Evolutionary conservation across 1,140 invertebrate species (phyloP), one percentile per base, ranked within the genome.

Genomic region (Aphelenchoides avenae): DNA sequence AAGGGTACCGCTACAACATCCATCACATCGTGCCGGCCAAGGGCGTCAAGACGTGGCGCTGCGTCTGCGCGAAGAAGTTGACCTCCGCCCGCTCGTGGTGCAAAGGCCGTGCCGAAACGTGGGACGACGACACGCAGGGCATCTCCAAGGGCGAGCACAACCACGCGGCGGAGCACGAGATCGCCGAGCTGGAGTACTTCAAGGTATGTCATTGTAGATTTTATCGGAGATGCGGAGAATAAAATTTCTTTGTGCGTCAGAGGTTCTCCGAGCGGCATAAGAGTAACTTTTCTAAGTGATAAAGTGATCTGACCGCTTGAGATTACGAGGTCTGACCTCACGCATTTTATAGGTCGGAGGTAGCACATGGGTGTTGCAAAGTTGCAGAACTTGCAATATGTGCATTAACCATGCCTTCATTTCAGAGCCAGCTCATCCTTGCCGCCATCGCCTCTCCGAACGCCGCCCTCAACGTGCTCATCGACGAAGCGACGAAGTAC

Each of bases 1-100:
- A 73, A 40, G 66, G 66, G 9, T 69, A 71, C 33, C 69, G 66
- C 4, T 69, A 69, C 56, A 69, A 69, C 42, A 69, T 69, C 39
- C 66, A 69, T 51, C 66, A 69, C 22, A 61, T 72, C 42, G 70
- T 72, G 15, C 49, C 63, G 4, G 51, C 64, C 22, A 67, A 66
- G 26, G 66, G 66, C 29, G 66, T 66, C 6, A 66, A 72, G 29
- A 69, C 66, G 2, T 69, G 66, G 66, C 64, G 66, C 20, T 69
- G 66, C 52, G 69, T 72, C 9, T 72, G 67, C 53, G 66, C 66
- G 5, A 69, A 69, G 44, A 69, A 69, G 40, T 48, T 71, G 46
- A 68, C 66, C 9, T 57, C 55, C 39, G 50, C 53, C 6, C 33
- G 66, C 36, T 73, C 66, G 22, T 66, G 64, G 64, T 66, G 62